Percentiles rank a stretch among this genome's conserved stretches.
These are phyloP conservation scores for Spodoptera littoralis DNA, from an alignment of 2,888 invertebrate species.

Conservation along the genomic window DNA sequence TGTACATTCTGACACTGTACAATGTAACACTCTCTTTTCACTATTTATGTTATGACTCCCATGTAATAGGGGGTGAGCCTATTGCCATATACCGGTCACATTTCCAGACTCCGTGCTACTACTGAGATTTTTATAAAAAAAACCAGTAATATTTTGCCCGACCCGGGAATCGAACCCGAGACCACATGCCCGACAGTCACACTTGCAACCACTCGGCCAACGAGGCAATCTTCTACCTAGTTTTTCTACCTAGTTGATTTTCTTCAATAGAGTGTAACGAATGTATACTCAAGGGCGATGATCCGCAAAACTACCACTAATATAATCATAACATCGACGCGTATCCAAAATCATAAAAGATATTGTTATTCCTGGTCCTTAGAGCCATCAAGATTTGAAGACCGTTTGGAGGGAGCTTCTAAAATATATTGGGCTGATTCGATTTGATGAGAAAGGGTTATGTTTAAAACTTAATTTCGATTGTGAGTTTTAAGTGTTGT, in stretches of 20 bases:
- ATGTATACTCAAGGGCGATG: constrained; percentile 21
- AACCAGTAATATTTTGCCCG: no score
- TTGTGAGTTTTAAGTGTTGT: not conserved
- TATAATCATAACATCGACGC: constrained; percentile 38
- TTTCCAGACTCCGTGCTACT: no score
- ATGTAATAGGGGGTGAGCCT: no score
- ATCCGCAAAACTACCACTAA: constrained; percentile 35
- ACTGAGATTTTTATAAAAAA: no score
- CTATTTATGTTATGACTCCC: no score
- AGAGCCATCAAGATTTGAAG: constrained; percentile 21
- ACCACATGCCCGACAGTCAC: no score
- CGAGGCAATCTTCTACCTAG: no score
- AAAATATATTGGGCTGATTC: constrained; percentile 8
- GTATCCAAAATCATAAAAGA: constrained; percentile 44
- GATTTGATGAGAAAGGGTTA: constrained; percentile 3
- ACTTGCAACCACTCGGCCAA: no score
- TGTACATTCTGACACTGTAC: no score
- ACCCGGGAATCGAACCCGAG: no score
- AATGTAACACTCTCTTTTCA: no score
- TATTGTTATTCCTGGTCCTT: constrained; percentile 28
- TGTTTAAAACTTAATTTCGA: constrained; percentile 8
- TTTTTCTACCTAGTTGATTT: constrained; percentile 32
- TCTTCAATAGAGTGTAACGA: constrained; percentile 39
- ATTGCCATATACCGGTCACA: no score
- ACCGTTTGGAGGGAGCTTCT: constrained; percentile 15